Evolutionary conservation across 2,888 invertebrate genomes (phyloP).

Genomic region (Pardosa pseudoannulata): DNA sequence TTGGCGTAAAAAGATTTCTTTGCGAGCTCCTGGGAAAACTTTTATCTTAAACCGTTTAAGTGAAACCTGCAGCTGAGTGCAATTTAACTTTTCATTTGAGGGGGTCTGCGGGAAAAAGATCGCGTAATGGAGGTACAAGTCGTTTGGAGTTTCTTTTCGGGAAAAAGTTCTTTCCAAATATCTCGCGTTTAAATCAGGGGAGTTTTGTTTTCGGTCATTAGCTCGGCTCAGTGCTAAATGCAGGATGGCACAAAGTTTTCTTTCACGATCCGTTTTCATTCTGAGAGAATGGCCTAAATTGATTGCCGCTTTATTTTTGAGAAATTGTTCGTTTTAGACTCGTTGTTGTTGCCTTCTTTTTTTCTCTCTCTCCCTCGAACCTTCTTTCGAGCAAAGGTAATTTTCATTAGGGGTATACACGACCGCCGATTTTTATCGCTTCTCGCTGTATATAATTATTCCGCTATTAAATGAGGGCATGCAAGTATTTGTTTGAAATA

Average conservation of each 20-base stretch:
- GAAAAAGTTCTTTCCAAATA: slow-evolving; percentile 8
- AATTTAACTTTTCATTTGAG: slow-evolving; percentile 17
- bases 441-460: no score
- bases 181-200: slow-evolving; percentile 3
- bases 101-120: not conserved
- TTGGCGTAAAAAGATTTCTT: slow-evolving; percentile 11
- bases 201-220: slow-evolving; percentile 19
- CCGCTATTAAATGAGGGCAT: no score
- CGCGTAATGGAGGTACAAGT: slow-evolving; percentile 10
- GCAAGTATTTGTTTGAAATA: no score
- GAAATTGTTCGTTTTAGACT: not conserved
- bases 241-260: not conserved
- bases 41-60: slow-evolving; percentile 17
- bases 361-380: no score
- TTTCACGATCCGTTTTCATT: not conserved
- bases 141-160: slow-evolving; percentile 14
- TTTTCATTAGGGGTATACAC: not conserved
- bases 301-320: not conserved
- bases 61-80: slow-evolving; percentile 6
- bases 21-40: not conserved
- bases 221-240: not conserved
- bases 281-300: slow-evolving; percentile 1
- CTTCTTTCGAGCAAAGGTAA: not conserved
- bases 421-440: no score
- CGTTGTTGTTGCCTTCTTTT: no score